Base-by-base conservation (phyloP, 2,888 invertebrate species). In the Cistogaster globosa region DNA sequence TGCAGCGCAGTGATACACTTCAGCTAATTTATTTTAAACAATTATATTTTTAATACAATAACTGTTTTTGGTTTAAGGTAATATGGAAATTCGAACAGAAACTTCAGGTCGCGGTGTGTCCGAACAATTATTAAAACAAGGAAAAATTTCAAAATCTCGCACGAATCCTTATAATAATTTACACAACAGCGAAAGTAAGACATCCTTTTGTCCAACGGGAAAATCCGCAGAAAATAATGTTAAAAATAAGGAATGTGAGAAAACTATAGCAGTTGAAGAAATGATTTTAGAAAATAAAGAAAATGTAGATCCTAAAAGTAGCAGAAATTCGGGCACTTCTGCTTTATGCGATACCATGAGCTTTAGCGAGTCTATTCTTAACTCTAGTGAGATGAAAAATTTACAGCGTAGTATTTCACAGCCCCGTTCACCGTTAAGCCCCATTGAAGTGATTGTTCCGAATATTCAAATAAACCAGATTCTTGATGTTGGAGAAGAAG, bases 281-380 rank as follows among this genome's bases (percentile, higher is more conserved):
- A 38, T 78, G 16, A 76, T 87, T 26, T 77, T 87, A 5, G 88
- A 88, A 32, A 88, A 90, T 81, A 92, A 92, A 58, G 92, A 92
- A 79, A 91, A 92, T 83, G 60, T 83, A 8, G 88, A 89, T 82
- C 90, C 90, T 6, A 83, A 85, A 58, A 58, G 42, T 11, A 75
- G 78, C 60, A 83, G 84, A 8, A 72, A 77, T 8, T 87, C 86
- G 5, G 78, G 51, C 5, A 78, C 79, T 6, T 12, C 18, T 26
- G 63, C 42, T 7, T 84, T 89, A 76, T 89, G 89, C 0, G 91
- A 92, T 20, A 92, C 92, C 0, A 84, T 90, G 78, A 92, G 92
- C 63, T 92, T 92, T 58, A 90, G 89, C 0, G 92, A 92, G 55
- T 92, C 92, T 0, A 20, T 92, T 11, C 81, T 92, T 4, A 89